Evolutionary conservation across 2,888 invertebrate species (phyloP), one percentile per base, ranked within the genome.

Genomic region (Cybosia mesomella): DNA sequence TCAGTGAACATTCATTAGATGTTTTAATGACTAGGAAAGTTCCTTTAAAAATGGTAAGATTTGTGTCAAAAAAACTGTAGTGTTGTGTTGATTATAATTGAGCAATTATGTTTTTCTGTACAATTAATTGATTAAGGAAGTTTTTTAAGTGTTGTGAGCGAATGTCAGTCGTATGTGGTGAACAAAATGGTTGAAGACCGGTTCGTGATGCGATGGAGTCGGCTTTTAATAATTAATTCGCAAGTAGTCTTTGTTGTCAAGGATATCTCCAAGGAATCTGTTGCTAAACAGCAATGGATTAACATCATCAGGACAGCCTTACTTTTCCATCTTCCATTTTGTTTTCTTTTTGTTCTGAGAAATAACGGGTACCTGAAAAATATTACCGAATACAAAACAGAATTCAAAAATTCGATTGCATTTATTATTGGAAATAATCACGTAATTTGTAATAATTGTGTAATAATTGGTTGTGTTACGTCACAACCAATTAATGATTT

Each of bases 11-110:
- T 70, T 70, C 77, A 76, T 81, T 83, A 83, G 81, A 79, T 77
- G 85, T 84, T 83, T 80, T 71, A 74, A 81, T 70, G 72, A 78
- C 63, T 70, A 74, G 71, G 72, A 79, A 80, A 75, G 73, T 73
- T 73, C 63, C 65, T 74, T 64, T 77, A 64, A 81, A 75, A 82
- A 85, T 85, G 83, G 85, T 87, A 85, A 84, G 83, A 79, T 74
- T 76, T 65, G 72, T 77, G 79, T 24, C 36, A 64, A 68, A 70
- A 61, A 72, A 63, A 75, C 59, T 69, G 64, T 32, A 36, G 79
- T 80, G 76, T 60, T 73, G 72, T 78, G 70, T 72, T 71, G 13
- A 64, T 73, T 59, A 64, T 80, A 64, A 74, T 64, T 71, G 74
- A 77, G 75, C 64, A 68, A 77, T 73, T 72, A 77, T 55, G 24